A percentile compares a stretch with the other conserved stretches of the same genome.
Evolutionary conservation across 2,888 invertebrate genomes (phyloP).

Genomic region (Elysia crispata): DNA sequence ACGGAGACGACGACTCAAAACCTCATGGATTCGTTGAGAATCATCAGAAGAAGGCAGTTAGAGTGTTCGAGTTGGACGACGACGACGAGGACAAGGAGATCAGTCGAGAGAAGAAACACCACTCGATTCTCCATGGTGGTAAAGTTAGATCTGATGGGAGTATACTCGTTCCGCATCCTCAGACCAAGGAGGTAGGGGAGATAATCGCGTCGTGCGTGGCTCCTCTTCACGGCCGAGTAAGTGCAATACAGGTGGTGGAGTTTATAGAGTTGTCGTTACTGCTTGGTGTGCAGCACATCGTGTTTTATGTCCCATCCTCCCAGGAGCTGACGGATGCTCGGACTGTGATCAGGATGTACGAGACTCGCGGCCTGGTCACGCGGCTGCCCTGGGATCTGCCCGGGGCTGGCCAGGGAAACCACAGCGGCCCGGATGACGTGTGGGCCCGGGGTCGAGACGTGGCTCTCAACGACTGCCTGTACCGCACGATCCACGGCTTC

Average conservation of each 20-base stretch:
- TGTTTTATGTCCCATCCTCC: slow-evolving; percentile 50
- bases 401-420: not conserved
- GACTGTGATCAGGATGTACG: slow-evolving; percentile 49
- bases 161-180: too few relatives aligned
- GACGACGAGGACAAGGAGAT: too few relatives aligned
- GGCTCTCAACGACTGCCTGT: slow-evolving; percentile 60
- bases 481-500: slow-evolving; percentile 53
- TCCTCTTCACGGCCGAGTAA: slow-evolving; percentile 53
- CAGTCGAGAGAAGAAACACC: too few relatives aligned
- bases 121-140: too few relatives aligned
- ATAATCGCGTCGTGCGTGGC: slow-evolving; percentile 54
- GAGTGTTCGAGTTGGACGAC: too few relatives aligned
- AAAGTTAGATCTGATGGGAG: too few relatives aligned
- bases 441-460: slow-evolving; percentile 59
- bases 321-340: slow-evolving; percentile 34
- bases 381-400: slow-evolving; percentile 53
- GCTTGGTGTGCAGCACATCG: slow-evolving; percentile 56
- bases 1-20: too few relatives aligned
- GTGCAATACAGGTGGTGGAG: slow-evolving; percentile 52
- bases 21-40: too few relatives aligned
- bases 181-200: not conserved
- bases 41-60: too few relatives aligned
- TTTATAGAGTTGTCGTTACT: slow-evolving; percentile 56
- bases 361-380: slow-evolving; percentile 47
- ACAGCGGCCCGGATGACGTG: slow-evolving; percentile 27